phyloP scores from a whole-genome alignment of 2,113 vertebrate species.

The Cyprinus carpio region DNA sequence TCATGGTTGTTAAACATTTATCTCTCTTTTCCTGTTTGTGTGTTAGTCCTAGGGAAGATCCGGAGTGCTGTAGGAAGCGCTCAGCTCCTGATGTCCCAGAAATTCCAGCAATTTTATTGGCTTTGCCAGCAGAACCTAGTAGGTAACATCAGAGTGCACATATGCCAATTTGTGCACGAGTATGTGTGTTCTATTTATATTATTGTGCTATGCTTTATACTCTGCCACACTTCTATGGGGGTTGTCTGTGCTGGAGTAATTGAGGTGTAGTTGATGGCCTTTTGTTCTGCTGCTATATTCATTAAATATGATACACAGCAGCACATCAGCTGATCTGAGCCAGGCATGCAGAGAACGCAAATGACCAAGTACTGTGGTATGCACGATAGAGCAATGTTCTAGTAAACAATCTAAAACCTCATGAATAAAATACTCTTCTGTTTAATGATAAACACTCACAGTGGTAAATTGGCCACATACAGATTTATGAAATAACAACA shows the following conservation, averaged over 20 bases:
- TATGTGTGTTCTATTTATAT: conserved; percentile 6
- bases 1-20: background rate
- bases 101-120: conserved; percentile 99
- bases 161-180: conserved; percentile 17
- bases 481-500: background rate
- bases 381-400: background rate
- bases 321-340: conserved; percentile 23
- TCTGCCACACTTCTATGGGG: background rate
- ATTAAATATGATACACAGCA: conserved; percentile 19
- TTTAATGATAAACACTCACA: background rate
- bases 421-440: background rate
- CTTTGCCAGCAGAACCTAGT: conserved; percentile 99
- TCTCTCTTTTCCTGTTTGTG: background rate
- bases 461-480: background rate
- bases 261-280: conserved; percentile 22
- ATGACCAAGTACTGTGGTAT: background rate
- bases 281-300: conserved; percentile 17
- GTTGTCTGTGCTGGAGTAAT: conserved; percentile 18
- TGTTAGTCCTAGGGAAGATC: conserved; percentile 92
- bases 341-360: conserved; percentile 14
- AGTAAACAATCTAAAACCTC: background rate
- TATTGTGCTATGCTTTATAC: background rate
- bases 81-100: conserved; percentile 99
- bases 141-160: conserved; percentile 64
- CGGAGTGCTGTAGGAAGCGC: conserved; percentile 96